These are phyloP conservation scores for Turdus rufiventris DNA, from an alignment of 2,113 vertebrate genomes.

Conservation along the genomic window DNA sequence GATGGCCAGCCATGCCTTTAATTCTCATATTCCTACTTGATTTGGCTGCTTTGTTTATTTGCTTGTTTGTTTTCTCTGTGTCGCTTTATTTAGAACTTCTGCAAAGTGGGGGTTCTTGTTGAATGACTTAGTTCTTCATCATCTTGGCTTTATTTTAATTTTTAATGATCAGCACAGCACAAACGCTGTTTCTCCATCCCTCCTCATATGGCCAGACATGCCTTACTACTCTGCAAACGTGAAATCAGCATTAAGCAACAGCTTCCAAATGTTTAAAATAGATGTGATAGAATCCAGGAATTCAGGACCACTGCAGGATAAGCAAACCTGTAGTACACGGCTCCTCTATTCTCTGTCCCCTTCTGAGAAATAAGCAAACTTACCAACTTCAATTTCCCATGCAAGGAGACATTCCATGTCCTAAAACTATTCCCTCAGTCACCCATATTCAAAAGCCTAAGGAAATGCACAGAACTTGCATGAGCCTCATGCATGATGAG, in stretches of 20 bases:
- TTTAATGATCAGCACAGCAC: background rate
- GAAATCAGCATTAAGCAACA: background rate
- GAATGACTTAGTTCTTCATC: background rate
- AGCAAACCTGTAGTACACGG: background rate
- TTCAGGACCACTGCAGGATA: background rate
- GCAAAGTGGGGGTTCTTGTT: background rate
- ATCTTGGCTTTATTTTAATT: background rate
- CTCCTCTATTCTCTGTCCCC: background rate
- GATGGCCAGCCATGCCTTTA: background rate
- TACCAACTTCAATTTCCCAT: background rate
- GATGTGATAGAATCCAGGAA: background rate
- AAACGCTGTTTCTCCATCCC: rapidly evolving
- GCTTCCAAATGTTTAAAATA: background rate
- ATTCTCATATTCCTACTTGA: background rate
- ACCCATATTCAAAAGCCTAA: background rate
- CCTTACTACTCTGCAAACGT: background rate
- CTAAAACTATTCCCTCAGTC: background rate
- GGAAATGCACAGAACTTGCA: background rate
- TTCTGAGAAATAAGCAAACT: background rate
- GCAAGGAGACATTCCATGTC: background rate
- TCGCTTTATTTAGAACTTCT: background rate
- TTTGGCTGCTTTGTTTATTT: background rate
- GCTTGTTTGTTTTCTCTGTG: background rate
- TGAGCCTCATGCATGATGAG: background rate
- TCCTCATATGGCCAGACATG: background rate